phyloP scores from a whole-genome alignment of 2,113 vertebrate species.

The Pomatorhinus ruficollis region DNA sequence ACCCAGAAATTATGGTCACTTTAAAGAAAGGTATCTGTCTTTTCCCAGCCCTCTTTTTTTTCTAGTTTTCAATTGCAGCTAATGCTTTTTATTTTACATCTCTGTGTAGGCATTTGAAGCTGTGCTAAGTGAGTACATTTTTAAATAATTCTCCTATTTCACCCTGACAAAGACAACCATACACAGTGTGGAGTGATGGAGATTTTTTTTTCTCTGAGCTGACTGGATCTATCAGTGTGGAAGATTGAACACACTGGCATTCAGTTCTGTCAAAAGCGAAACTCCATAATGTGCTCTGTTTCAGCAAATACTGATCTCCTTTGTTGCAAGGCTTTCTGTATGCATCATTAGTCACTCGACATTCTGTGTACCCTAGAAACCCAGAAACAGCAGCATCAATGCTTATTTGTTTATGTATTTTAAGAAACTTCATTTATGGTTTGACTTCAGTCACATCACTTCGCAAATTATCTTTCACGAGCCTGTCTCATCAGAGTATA shows the following conservation, averaged over 20 bases:
- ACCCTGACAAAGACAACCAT: background rate
- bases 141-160: background rate
- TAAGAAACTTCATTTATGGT: slow-evolving; percentile 1
- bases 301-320: slow-evolving; percentile 24
- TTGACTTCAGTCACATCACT: background rate
- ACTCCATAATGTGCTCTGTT: background rate
- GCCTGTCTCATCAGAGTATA: background rate
- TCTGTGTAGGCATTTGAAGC: background rate
- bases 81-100: background rate
- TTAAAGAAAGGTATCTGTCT: background rate
- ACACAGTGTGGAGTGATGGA: background rate
- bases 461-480: slow-evolving; percentile 22
- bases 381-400: background rate
- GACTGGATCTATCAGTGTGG: background rate
- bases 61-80: background rate
- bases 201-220: background rate
- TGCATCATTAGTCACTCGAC: slow-evolving; percentile 30
- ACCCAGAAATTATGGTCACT: background rate
- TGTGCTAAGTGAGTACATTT: background rate
- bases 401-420: slow-evolving; percentile 21
- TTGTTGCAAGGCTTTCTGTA: slow-evolving; percentile 35
- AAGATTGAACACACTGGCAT: background rate
- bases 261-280: background rate
- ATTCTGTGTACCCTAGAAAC: background rate
- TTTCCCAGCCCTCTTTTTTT: background rate